Conservation (phyloP, 2,888 invertebrate species). For the Uropetala carovei region DNA sequence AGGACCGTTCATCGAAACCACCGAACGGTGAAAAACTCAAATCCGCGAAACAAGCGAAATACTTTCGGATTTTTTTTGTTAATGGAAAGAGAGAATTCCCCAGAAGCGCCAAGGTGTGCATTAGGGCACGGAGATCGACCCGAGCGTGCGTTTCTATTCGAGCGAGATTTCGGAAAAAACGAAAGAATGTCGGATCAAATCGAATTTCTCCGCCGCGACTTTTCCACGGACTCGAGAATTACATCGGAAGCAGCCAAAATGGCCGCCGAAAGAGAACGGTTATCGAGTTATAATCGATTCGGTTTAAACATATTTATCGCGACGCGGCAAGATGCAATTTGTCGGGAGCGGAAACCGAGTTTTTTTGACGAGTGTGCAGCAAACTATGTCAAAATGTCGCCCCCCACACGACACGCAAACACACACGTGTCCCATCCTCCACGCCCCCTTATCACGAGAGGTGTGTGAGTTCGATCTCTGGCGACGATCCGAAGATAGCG, state of each 20-base stretch:
- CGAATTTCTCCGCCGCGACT: too few species aligned
- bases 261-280: not conserved
- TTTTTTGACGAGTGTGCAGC: not conserved
- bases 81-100: too few species aligned
- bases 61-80: too few species aligned
- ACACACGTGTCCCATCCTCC: not conserved
- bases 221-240: not conserved
- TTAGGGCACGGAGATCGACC: too few species aligned
- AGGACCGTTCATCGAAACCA: too few species aligned
- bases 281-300: slow-evolving; percentile 19
- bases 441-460: not conserved
- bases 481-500: slow-evolving; percentile 51
- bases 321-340: not conserved
- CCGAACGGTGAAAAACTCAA: too few species aligned
- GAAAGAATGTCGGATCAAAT: too few species aligned
- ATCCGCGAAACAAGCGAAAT: too few species aligned
- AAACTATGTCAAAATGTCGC: too few species aligned
- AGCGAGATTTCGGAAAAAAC: too few species aligned
- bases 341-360: not conserved
- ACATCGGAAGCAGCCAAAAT: not conserved
- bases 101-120: too few species aligned
- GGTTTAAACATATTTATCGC: not conserved
- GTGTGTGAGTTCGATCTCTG: not conserved
- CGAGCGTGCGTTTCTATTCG: too few species aligned
- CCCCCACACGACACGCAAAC: not conserved